phyloP scores from a whole-genome alignment of 2,888 invertebrate genomes.

The Carterocephalus palaemon region DNA sequence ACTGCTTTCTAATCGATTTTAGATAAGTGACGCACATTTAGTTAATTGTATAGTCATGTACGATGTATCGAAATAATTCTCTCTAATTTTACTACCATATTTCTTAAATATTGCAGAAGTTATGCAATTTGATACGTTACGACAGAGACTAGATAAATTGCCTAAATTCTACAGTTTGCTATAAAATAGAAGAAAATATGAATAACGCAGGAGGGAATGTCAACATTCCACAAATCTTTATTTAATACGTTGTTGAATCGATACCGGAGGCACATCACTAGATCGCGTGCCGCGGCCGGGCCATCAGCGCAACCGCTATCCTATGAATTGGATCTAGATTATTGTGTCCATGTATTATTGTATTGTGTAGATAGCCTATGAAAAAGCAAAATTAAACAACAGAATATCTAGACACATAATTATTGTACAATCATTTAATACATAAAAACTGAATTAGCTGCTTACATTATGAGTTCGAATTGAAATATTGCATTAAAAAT shows the following conservation, averaged over 20 bases:
- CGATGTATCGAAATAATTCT: too few species aligned
- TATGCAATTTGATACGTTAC: background rate
- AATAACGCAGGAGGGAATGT: conserved; percentile 27
- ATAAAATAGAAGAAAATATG: conserved; percentile 13
- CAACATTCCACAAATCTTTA: conserved; percentile 14
- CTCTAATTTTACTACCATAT: too few species aligned
- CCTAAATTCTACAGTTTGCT: conserved; percentile 3
- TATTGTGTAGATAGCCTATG: background rate
- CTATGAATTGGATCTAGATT: conserved; percentile 48
- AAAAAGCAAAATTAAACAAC: too few species aligned
- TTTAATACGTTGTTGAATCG: conserved; percentile 53
- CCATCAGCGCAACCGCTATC: conserved; percentile 53
- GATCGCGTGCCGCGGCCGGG: conserved; percentile 60
- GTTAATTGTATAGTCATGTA: conserved; percentile 1
- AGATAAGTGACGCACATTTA: conserved; percentile 9
- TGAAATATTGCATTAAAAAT: too few species aligned
- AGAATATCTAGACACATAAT: too few species aligned
- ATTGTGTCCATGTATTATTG: conserved; percentile 33
- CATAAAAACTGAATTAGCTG: too few species aligned
- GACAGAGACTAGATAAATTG: conserved; percentile 11
- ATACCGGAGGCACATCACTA: conserved; percentile 65
- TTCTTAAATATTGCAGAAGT: background rate
- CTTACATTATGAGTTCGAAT: too few species aligned
- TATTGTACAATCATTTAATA: too few species aligned
- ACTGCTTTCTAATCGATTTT: conserved; percentile 18